Percentiles rank a stretch among this genome's conserved stretches.
phyloP scores from a whole-genome alignment of 2,113 vertebrate species.

The Emydura subglobosa region DNA sequence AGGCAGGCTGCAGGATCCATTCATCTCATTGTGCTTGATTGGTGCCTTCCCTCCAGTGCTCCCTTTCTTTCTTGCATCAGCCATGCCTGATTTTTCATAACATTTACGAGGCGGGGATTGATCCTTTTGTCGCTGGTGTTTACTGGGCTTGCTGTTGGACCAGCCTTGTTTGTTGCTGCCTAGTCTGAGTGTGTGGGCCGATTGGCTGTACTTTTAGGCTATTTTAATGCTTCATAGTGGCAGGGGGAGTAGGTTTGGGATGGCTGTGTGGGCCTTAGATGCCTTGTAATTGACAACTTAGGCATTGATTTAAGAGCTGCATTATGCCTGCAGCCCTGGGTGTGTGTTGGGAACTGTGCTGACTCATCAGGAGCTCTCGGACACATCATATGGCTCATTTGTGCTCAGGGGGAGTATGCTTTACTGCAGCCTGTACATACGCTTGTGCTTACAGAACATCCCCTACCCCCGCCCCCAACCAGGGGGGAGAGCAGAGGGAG shows the following conservation, averaged over 20 bases:
- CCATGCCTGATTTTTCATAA: not conserved
- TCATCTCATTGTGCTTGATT: not conserved
- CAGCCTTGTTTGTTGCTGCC: not conserved
- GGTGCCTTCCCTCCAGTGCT: not conserved
- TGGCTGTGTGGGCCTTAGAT: constrained; percentile 18
- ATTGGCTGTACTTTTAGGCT: constrained; percentile 40
- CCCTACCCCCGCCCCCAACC: not conserved
- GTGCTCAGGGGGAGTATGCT: not conserved
- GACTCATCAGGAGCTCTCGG: not conserved
- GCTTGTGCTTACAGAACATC: not conserved
- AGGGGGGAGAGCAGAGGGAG: not conserved
- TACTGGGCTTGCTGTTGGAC: not conserved
- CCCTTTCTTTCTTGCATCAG: not conserved
- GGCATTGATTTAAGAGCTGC: constrained; percentile 13
- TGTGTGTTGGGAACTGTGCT: constrained; percentile 6
- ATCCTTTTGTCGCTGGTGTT: not conserved
- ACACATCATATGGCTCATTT: not conserved
- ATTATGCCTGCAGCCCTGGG: constrained; percentile 17
- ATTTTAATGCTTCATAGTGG: constrained; percentile 13
- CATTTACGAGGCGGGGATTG: not conserved
- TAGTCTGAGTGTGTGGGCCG: not conserved
- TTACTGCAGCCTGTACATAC: not conserved
- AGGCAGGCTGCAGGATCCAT: not conserved
- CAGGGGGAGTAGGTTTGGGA: constrained; percentile 21
- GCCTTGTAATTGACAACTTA: constrained; percentile 60